phyloP scores from a whole-genome alignment of 1,140 invertebrate genomes.

The Coboldia fuscipes region DNA sequence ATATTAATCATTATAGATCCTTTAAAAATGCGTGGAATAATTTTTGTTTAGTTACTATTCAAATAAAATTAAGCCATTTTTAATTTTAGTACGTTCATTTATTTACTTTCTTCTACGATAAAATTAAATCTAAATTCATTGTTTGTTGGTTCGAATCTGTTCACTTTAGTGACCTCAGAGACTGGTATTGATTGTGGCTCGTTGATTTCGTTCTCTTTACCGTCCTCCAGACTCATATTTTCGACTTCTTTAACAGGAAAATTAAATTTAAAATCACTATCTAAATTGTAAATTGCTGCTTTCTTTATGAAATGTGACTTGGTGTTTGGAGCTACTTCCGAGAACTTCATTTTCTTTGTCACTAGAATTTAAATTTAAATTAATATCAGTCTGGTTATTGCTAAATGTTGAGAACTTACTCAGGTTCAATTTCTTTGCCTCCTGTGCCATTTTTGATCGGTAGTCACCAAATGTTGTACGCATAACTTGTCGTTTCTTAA shows the following conservation, averaged over 20 bases:
- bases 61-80: too few species aligned
- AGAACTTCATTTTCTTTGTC: conserved; percentile 23
- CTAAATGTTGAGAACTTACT: conserved; percentile 7
- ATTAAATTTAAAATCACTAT: conserved; percentile 22
- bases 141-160: conserved; percentile 11
- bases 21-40: too few species aligned
- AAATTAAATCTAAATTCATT: conserved; percentile 32
- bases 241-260: conserved; percentile 11
- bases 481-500: conserved; percentile 53
- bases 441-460: conserved; percentile 44
- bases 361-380: conserved; percentile 8
- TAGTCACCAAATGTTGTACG: conserved; percentile 49
- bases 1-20: too few species aligned
- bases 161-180: conserved; percentile 3
- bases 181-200: not conserved
- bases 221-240: conserved; percentile 1
- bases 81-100: too few species aligned
- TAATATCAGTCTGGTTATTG: conserved; percentile 1
- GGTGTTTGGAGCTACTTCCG: conserved; percentile 12
- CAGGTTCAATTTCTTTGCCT: conserved; percentile 38
- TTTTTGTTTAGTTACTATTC: too few species aligned
- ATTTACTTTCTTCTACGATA: conserved; percentile 8
- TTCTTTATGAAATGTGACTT: conserved; percentile 35
- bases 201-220: conserved; percentile 3
- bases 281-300: conserved; percentile 14